Conservation (phyloP, 2,113 vertebrate genomes). For the Xenus cinereus region DNA sequence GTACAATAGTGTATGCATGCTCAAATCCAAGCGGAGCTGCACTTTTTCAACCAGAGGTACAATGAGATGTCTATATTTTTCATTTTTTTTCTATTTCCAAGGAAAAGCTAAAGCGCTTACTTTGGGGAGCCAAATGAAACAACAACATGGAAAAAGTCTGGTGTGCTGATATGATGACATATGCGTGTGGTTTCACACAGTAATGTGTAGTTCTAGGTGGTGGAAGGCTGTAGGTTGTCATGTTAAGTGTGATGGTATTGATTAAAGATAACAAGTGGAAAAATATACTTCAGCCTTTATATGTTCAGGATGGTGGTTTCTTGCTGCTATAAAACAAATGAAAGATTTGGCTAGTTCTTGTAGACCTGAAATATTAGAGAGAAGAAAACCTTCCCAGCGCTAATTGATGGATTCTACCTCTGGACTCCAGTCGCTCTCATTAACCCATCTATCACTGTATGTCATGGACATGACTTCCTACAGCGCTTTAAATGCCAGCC, state of each 20-base stretch:
- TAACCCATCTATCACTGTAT: background rate
- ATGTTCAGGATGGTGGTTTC: background rate
- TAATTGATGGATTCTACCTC: slow-evolving; percentile 21
- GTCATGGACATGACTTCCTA: slow-evolving; percentile 3
- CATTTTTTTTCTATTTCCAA: background rate
- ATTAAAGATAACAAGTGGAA: slow-evolving; percentile 35
- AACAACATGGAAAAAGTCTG: background rate
- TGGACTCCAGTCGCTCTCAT: background rate
- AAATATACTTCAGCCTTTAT: background rate
- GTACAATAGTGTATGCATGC: background rate
- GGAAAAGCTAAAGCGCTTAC: background rate
- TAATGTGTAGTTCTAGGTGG: background rate
- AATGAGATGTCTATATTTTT: background rate
- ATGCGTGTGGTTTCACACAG: background rate
- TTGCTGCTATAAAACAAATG: background rate
- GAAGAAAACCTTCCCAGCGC: background rate
- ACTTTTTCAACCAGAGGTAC: background rate
- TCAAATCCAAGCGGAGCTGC: background rate
- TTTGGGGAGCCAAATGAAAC: background rate
- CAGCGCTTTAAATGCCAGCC: slow-evolving; percentile 46
- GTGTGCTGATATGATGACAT: background rate
- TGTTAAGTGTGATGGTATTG: background rate
- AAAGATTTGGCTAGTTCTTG: background rate
- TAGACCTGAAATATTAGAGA: background rate
- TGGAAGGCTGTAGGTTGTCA: background rate